Percentiles rank a stretch among this genome's conserved stretches.
Evolutionary conservation across 2,888 invertebrate genomes (phyloP).

Genomic region (Himalopsyche anomala): DNA sequence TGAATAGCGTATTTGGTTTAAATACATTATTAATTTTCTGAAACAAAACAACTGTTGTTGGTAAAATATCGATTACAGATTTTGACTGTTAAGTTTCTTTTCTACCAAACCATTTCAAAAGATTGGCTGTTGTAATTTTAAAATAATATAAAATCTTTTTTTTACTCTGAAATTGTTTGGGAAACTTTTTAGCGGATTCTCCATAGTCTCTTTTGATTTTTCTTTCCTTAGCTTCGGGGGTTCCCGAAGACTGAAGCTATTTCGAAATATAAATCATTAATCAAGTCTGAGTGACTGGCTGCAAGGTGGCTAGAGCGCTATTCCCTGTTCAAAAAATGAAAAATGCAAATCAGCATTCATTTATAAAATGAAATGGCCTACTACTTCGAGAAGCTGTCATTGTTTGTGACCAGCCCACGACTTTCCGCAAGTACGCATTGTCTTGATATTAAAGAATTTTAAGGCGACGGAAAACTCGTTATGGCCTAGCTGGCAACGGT

Average conservation of each 20-base stretch:
- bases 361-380: constrained; percentile 58
- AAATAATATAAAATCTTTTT: no score
- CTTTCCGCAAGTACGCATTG: background rate
- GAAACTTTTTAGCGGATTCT: background rate
- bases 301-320: constrained; percentile 51
- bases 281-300: constrained; percentile 62
- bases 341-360: constrained; percentile 65
- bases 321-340: constrained; percentile 61
- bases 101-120: no score
- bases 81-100: no score
- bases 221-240: constrained; percentile 33
- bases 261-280: constrained; percentile 62
- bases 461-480: background rate
- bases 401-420: constrained; percentile 49
- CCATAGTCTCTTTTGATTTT: constrained; percentile 37
- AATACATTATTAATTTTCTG: no score
- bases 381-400: constrained; percentile 53
- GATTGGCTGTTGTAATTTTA: no score
- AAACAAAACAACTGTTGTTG: no score
- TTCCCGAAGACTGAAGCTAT: constrained; percentile 46
- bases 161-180: background rate
- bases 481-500: background rate
- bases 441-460: constrained; percentile 25
- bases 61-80: no score
- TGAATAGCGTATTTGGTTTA: no score